Conservation (phyloP, 2,113 vertebrate genomes). For the Zingel zingel region DNA sequence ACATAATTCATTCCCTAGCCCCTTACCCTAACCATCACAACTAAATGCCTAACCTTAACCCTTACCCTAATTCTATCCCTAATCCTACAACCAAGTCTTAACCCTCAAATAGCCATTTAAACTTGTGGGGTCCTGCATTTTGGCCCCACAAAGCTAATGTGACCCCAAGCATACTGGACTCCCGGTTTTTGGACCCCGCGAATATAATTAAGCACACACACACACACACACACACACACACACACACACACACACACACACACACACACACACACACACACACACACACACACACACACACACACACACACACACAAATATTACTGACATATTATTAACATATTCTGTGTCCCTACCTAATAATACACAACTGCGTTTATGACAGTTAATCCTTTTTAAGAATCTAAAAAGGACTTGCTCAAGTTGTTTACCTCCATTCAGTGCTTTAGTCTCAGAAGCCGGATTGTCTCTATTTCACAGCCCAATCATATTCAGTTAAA, state of each 20-base stretch:
- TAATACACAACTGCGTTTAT: not conserved
- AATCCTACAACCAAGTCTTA: too few relatives aligned
- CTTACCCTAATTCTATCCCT: too few relatives aligned
- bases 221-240: not conserved
- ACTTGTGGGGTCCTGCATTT: too few relatives aligned
- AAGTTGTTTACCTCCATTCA: constrained; percentile 1
- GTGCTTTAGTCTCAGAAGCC: constrained; percentile 18
- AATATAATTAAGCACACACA: not conserved
- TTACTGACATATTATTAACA: not conserved
- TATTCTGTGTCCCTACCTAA: not conserved
- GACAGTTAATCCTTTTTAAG: not conserved
- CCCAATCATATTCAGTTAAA: constrained; percentile 43
- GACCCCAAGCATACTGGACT: too few relatives aligned
- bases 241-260: not conserved
- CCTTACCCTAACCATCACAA: too few relatives aligned
- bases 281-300: not conserved
- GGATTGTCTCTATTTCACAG: constrained; percentile 23
- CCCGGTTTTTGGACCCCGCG: too few relatives aligned
- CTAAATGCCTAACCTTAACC: too few relatives aligned
- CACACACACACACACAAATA: too few relatives aligned
- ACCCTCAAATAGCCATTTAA: too few relatives aligned
- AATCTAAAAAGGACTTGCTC: not conserved
- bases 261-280: not conserved
- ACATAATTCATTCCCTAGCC: too few relatives aligned
- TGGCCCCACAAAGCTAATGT: too few relatives aligned